Percentiles rank a stretch among this genome's conserved stretches.
These are phyloP conservation scores for Panzeria rudis DNA, from an alignment of 2,888 invertebrate genomes.

Conservation along the genomic window DNA sequence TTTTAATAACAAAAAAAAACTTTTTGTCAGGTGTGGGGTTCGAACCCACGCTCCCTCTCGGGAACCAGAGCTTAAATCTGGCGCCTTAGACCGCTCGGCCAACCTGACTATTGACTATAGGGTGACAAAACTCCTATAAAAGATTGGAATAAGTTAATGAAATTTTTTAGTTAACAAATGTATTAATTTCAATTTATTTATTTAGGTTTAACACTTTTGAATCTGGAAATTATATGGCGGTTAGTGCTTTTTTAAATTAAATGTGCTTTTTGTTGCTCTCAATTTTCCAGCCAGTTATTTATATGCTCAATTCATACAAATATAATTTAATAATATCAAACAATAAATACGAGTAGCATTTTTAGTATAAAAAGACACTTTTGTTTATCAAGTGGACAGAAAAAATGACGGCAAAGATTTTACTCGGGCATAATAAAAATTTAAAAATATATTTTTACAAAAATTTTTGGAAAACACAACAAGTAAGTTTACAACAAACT, in stretches of 20 bases:
- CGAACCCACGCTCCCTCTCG: conserved; percentile 92
- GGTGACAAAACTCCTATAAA: no score
- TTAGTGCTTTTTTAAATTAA: background rate
- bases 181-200: no score
- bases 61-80: conserved; percentile 93
- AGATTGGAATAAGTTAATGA: no score
- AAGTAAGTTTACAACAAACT: background rate
- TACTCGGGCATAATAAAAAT: background rate
- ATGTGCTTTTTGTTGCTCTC: background rate
- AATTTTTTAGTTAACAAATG: no score
- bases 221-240: background rate
- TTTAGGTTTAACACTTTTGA: background rate
- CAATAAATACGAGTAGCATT: no score
- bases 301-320: background rate
- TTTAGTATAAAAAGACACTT: background rate
- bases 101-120: conserved; percentile 85
- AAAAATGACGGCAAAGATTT: conserved; percentile 5
- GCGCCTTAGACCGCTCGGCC: conserved; percentile 93
- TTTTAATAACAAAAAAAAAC: no score
- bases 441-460: background rate
- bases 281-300: background rate
- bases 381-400: background rate
- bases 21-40: conserved; percentile 89
- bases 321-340: background rate
- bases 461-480: background rate